Base-by-base conservation (phyloP, 2,797 vertebrate species). In the Mormyrus proboscirostris region DNA sequence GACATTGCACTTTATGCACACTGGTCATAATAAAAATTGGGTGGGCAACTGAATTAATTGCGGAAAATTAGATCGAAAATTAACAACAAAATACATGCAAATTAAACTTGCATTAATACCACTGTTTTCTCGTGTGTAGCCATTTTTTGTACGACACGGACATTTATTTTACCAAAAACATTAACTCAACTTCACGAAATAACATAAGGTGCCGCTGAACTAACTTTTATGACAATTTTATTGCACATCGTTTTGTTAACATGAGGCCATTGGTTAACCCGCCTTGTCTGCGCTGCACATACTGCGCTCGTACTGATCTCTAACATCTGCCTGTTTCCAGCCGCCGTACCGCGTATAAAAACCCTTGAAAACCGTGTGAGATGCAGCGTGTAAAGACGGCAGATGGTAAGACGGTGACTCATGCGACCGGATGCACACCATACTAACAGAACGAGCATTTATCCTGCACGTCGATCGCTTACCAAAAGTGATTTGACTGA, bases 401-500 rank as follows among this genome's bases (percentile, higher is more conserved):
- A 49, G 47, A 50, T 50, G 47, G 47, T 10, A n/a, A 47, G 79
- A 12, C 79, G 22, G 69, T 76, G 69, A 76, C 33, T 76, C 69
- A 76, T 76, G 33, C 14, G 33, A 41, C 69, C 14, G 69, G 14
- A 76, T 76, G 16, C 41, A 47, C 41, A n/a, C 76, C 7, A 82
- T 47, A 9, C 41, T 82, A 47, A 82, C 76, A 19, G 76, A 44
- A 82, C 19, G 14, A 25, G 47, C 49, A 85, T 22, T 47, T 47
- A 50, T 85, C 25, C 83, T 85, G 83, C 9, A n/a, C n/a, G 25
- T 14, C 22, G 49, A 44, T 12, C 29, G 92, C 96, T 95, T 93
- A 97, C 96, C 97, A 25, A 97, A 96, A 91, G 96, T 97, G 93
- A 97, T 96, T 91, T 97, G 96, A 94, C 96, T 97, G 94, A 97